Conservation (phyloP, 64 coral and sea anemone species). For the Pachyseris speciosa region DNA sequence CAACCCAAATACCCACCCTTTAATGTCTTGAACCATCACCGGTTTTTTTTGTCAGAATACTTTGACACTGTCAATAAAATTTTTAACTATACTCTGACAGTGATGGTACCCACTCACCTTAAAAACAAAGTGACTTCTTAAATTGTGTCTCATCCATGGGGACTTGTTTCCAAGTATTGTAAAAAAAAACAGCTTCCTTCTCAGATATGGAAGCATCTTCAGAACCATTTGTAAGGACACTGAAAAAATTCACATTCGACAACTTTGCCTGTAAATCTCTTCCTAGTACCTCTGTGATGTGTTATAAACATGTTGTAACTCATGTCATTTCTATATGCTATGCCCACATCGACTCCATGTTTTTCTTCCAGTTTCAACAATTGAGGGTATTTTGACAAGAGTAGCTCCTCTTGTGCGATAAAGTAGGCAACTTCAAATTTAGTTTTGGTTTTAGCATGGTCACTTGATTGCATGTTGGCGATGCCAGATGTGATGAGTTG, state of each 20-base stretch:
- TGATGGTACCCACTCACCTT: background rate
- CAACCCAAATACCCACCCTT: background rate
- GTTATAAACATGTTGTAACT: conserved; percentile 70
- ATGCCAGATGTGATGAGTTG: conserved; percentile 61
- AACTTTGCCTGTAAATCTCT: conserved; percentile 66
- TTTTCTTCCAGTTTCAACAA: conserved; percentile 78
- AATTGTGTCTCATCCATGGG: conserved; percentile 54
- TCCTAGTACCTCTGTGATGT: conserved; percentile 65
- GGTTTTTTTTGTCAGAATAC: background rate
- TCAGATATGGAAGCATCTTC: conserved; percentile 74
- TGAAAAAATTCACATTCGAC: conserved; percentile 71
- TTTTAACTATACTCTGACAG: background rate
- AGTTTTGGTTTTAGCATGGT: conserved; percentile 60
- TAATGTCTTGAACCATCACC: background rate
- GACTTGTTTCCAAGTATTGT: conserved; percentile 74
- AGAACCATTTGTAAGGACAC: conserved; percentile 76
- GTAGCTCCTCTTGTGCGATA: conserved; percentile 81
- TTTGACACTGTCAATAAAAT: background rate
- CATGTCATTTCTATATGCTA: conserved; percentile 63
- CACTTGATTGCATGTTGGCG: conserved; percentile 60
- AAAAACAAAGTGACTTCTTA: conserved; percentile 71
- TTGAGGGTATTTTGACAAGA: conserved; percentile 63
- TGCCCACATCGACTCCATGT: conserved; percentile 74
- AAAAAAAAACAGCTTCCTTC: conserved; percentile 79
- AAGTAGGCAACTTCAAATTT: conserved; percentile 92